phyloP scores from a whole-genome alignment of 2,113 vertebrate genomes.

The Callorhinus ursinus region DNA sequence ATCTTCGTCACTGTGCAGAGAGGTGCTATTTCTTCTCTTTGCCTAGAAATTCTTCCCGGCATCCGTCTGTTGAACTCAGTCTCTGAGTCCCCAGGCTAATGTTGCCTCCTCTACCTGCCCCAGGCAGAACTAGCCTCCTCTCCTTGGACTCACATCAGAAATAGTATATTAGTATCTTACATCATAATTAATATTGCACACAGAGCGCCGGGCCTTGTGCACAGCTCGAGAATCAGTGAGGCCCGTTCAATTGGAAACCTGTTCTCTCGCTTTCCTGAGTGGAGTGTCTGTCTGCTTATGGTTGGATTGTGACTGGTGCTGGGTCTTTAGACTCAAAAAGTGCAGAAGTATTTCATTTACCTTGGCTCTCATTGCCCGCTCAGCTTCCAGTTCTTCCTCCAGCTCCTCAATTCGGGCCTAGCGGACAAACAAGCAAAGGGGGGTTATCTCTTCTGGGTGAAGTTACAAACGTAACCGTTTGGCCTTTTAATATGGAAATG shows the following conservation, averaged over 20 bases:
- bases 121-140: background rate
- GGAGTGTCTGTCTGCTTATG: background rate
- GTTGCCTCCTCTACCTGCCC: background rate
- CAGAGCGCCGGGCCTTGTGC: background rate
- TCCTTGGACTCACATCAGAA: background rate
- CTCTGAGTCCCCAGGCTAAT: background rate
- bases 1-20: background rate
- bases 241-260: background rate
- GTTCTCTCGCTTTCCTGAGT: background rate
- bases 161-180: background rate
- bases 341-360: slow-evolving; percentile 44
- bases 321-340: background rate
- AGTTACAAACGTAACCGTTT: background rate
- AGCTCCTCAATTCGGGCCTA: slow-evolving; percentile 84
- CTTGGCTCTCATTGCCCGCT: slow-evolving; percentile 84
- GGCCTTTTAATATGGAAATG: background rate
- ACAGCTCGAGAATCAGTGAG: background rate
- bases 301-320: background rate
- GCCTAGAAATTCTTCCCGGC: background rate
- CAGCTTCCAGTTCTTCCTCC: slow-evolving; percentile 86
- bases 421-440: background rate
- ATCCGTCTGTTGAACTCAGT: background rate
- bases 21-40: background rate
- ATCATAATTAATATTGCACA: rapidly evolving
- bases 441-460: background rate